Base-by-base conservation (phyloP, 2,888 invertebrate species). In the Teleogryllus oceanicus region DNA sequence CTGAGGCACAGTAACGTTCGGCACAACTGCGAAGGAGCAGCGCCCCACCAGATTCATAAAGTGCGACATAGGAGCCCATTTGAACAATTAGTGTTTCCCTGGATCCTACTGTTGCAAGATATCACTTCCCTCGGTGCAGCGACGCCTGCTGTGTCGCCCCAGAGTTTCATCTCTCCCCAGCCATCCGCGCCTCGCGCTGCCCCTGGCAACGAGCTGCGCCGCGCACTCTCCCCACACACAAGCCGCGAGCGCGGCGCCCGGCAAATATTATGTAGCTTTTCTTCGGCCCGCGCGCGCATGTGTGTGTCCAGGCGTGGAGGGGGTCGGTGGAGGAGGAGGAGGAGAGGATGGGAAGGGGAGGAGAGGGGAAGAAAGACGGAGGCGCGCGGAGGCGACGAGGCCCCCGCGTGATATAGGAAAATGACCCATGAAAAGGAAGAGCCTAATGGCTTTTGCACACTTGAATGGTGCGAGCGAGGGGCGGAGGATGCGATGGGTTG, bases 351-450 rank as follows among this genome's bases (percentile, higher is more conserved):
- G 11, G 3, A 11, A 11, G 3, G 62, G 62, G 12, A 11, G 13
- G 62, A 13, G 12, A 62, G 12, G 62, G 5, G n/a, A n/a, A 11
- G 62, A 13, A 4, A 18, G 62, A 4, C 3, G 62, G 3, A 62
- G n/a, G 4, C 2, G 12, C 3, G 8, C 16, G n/a, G 13, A n/a
- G 16, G 12, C 13, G 62, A n/a, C 62, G 62, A n/a, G 62, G 62
- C 62, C 62, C 37, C 16, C 62, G 62, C 62, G 62, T 62, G 62
- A 62, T 62, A 79, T 79, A 79, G 77, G 79, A 79, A 79, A 79
- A 79, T 79, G 79, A 79, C 79, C 79, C 79, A 79, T 79, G 76
- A 79, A 76, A 79, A 75, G 79, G 76, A 76, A 76, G 74, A 78
- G 62, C 62, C 62, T 62, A 62, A 62, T 62, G 62, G 62, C 62